A percentile compares a stretch with the other conserved stretches of the same genome.
Conservation (phyloP, 2,113 vertebrate genomes). For the Helogale parvula region DNA sequence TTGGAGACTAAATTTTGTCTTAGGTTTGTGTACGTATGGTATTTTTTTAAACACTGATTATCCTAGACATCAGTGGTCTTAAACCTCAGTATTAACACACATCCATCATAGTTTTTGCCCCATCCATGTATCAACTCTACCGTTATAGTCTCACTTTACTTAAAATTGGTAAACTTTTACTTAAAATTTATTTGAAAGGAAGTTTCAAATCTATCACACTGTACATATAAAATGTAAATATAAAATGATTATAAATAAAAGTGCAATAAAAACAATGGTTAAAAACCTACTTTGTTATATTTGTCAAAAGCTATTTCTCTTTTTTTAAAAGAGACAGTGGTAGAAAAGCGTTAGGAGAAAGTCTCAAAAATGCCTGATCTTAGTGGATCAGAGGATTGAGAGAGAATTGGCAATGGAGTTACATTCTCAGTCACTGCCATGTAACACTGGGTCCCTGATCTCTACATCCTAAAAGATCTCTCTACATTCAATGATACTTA, state of each 20-base stretch:
- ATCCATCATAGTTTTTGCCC: background rate
- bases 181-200: background rate
- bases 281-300: slow-evolving; percentile 4
- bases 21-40: background rate
- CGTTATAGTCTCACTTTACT: background rate
- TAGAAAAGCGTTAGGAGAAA: slow-evolving; percentile 8
- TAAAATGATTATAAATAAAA: slow-evolving; percentile 22
- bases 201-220: background rate
- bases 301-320: background rate
- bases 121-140: background rate
- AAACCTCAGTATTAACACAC: background rate
- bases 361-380: background rate
- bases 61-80: background rate
- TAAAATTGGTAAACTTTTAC: background rate
- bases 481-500: background rate
- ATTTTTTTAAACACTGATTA: background rate
- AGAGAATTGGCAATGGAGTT: background rate
- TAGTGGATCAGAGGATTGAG: background rate
- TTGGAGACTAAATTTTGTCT: background rate
- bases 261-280: background rate
- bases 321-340: background rate
- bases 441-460: background rate
- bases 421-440: background rate
- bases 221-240: background rate
- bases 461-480: background rate